Base-by-base conservation (phyloP, 2,888 invertebrate genomes). In the Acanthosoma haemorrhoidale region DNA sequence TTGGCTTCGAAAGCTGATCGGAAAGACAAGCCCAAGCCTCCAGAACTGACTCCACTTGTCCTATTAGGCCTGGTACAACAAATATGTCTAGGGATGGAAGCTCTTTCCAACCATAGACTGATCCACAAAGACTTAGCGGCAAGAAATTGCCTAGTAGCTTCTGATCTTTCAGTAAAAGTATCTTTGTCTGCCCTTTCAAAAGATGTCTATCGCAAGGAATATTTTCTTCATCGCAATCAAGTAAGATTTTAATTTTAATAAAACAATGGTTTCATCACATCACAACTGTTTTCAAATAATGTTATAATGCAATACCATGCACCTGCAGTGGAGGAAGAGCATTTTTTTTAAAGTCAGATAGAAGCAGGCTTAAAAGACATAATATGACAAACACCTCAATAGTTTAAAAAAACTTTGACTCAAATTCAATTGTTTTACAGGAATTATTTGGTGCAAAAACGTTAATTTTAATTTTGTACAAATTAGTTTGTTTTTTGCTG, bases 51-150 rank as follows among this genome's bases (percentile, higher is more conserved):
- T 15, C 82, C 86, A 2, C 82, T 84, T 4, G 91, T 92, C 80
- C 83, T 86, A 25, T 82, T 88, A 1, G 84, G 87, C 18, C 81
- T 92, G 1, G 86, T 87, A 1, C 85, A 87, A 71, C 92, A 96
- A 78, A 85, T 95, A 32, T 91, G 92, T 0, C 82, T 86, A 2
- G 96, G 89, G 32, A 86, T 93, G 86, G 91, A 92, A 78, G 87
- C 91, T 75, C 80, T 93, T 69, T 84, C 91, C 76, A 82, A 89
- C 77, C 81, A 87, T 76, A 83, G 95, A 57, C 84, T 90, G 76
- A 89, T 92, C n/a, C 96, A 96, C 80, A 88, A 89, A 77, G 96
- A 97, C 81, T 84, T 97, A 76, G 94, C 96, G 2, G 90, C 95
- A 0, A 86, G 96, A 15, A 96, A 96, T 81, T 92, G 96, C 79